Conservation (phyloP, 2,113 vertebrate genomes). For the Pituophis catenifer region DNA sequence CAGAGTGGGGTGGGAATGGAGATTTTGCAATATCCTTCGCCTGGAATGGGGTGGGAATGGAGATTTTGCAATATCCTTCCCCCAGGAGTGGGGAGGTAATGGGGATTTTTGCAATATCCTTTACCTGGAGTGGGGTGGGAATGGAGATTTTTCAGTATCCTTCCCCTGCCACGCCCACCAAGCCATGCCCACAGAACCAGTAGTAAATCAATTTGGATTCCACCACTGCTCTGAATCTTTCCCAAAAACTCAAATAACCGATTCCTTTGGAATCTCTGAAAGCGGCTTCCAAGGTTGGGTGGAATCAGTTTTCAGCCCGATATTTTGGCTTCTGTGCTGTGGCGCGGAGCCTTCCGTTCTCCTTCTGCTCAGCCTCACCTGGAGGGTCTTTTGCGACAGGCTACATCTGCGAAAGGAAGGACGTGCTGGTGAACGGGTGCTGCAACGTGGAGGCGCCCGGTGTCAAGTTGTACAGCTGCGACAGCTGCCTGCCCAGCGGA, state of each 20-base stretch:
- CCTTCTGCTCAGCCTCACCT: neutral
- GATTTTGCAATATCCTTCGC: too few species aligned
- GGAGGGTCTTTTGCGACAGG: slow-evolving; percentile 69
- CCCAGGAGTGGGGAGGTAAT: too few species aligned
- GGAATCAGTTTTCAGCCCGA: neutral
- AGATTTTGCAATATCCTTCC: too few species aligned
- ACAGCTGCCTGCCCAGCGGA: slow-evolving; percentile 85
- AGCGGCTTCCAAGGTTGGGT: neutral
- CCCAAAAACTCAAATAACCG: neutral
- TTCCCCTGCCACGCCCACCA: too few species aligned
- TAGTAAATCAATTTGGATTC: too few species aligned
- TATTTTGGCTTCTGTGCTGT: neutral
- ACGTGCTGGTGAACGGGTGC: slow-evolving; percentile 89
- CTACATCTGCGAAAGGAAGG: slow-evolving; percentile 93
- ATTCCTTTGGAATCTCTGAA: neutral
- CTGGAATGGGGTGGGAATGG: too few species aligned
- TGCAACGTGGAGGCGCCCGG: slow-evolving; percentile 80
- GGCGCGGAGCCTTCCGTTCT: neutral
- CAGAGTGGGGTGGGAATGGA: too few species aligned
- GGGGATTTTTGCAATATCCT: too few species aligned
- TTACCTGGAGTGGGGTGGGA: too few species aligned
- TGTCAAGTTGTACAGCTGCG: slow-evolving; percentile 83
- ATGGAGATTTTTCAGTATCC: too few species aligned
- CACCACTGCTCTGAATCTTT: neutral
- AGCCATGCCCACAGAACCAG: too few species aligned